A percentile compares a stretch with the other conserved stretches of the same genome.
These are phyloP conservation scores for Cephonodes hylas DNA, from an alignment of 2,888 invertebrate species.

Conservation along the genomic window DNA sequence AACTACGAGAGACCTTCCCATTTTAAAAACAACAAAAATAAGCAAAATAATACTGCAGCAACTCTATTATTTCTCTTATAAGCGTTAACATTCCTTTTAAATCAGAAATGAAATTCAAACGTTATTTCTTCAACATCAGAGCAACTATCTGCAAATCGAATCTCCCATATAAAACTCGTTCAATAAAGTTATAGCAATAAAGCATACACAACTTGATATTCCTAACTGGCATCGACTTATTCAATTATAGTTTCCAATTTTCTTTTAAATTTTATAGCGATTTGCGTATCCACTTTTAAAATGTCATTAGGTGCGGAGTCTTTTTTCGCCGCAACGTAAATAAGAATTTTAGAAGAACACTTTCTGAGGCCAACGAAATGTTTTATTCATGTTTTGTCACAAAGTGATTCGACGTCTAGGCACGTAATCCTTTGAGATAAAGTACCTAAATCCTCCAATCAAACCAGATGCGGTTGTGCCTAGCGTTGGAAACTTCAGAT, in stretches of 20 bases:
- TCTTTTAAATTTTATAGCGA: background rate
- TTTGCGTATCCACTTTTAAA: conserved; percentile 9
- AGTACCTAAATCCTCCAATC: conserved; percentile 8
- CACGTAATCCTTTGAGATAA: conserved; percentile 11
- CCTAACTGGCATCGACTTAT: background rate
- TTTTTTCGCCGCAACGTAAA: background rate
- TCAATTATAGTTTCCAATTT: conserved; percentile 5
- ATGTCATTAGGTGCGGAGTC: conserved; percentile 2
- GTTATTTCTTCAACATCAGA: background rate
- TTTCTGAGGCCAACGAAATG: background rate
- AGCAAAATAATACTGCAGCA: background rate
- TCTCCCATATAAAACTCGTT: background rate
- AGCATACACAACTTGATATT: background rate
- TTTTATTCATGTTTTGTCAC: conserved; percentile 10
- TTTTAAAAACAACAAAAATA: no score
- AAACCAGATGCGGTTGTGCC: background rate
- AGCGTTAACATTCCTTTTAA: background rate
- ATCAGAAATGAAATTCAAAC: background rate
- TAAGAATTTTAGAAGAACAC: conserved; percentile 6
- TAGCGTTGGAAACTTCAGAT: background rate
- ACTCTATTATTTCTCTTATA: background rate
- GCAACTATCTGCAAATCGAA: background rate
- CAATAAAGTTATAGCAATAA: background rate
- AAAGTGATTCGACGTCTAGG: conserved; percentile 7
- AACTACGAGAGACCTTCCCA: no score